Evolutionary conservation across 2,797 vertebrate species (phyloP).

Genomic region (Lepus oiostolus): DNA sequence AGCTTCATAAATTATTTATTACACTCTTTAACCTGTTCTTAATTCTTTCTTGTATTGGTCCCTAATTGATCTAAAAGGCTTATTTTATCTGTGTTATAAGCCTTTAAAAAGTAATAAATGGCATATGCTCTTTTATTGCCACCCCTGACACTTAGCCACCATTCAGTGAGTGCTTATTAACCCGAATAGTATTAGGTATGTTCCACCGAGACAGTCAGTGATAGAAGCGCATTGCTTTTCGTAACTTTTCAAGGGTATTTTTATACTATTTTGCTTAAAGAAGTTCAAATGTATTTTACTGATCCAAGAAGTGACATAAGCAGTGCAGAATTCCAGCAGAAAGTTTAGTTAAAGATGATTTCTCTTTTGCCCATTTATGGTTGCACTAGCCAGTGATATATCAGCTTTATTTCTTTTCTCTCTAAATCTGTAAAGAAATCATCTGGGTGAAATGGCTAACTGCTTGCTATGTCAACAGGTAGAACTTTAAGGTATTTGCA

Average conservation of each 20-base stretch:
- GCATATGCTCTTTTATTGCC: not conserved
- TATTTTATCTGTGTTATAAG: not conserved
- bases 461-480: not conserved
- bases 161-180: not conserved
- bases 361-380: not conserved
- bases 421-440: conserved; percentile 11
- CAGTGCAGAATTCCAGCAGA: not conserved
- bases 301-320: not conserved
- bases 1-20: not conserved
- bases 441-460: not conserved
- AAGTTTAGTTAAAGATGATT: not conserved
- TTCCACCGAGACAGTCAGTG: not conserved
- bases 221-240: not conserved
- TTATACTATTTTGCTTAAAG: conserved; percentile 27
- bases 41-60: not conserved
- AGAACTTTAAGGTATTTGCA: not conserved
- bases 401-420: conserved; percentile 19
- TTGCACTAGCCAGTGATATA: not conserved
- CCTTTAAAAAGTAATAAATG: not conserved
- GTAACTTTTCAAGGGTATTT: not conserved
- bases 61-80: not conserved
- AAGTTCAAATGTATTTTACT: conserved; percentile 28
- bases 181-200: not conserved
- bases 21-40: not conserved
- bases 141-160: not conserved